phyloP scores from a whole-genome alignment of 2,888 invertebrate species.

The Cosmia trapezina region DNA sequence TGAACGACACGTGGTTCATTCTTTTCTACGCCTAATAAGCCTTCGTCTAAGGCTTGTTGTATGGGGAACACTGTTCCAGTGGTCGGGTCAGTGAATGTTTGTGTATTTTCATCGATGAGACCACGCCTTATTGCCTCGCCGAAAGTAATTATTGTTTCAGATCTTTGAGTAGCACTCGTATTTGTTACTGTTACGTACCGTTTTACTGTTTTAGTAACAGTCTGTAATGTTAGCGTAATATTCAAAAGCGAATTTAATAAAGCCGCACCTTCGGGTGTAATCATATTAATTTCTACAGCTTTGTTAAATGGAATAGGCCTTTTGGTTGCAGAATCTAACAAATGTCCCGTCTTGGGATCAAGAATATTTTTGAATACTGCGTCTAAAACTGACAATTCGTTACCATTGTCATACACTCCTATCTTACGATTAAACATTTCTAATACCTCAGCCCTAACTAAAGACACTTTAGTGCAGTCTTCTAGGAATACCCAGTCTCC shows the following conservation, averaged over 20 bases:
- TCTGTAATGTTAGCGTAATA: constrained; percentile 96
- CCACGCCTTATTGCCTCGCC: constrained; percentile 94
- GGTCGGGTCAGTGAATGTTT: constrained; percentile 94
- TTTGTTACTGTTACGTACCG: constrained; percentile 94
- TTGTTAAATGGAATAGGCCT: constrained; percentile 95
- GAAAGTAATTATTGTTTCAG: constrained; percentile 92
- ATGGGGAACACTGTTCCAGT: constrained; percentile 93
- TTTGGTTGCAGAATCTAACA: constrained; percentile 93
- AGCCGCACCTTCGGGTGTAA: constrained; percentile 96
- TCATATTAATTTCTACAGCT: constrained; percentile 95
- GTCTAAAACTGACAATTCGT: constrained; percentile 95
- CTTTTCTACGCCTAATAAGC: constrained; percentile 92
- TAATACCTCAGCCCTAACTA: constrained; percentile 95
- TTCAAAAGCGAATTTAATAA: constrained; percentile 95
- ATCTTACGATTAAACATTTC: constrained; percentile 96
- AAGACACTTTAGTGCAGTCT: constrained; percentile 94
- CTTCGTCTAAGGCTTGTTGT: constrained; percentile 94
- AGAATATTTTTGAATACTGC: constrained; percentile 96
- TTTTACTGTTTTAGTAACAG: constrained; percentile 95
- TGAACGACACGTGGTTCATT: constrained; percentile 84
- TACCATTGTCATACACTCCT: constrained; percentile 94
- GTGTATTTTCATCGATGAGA: constrained; percentile 94
- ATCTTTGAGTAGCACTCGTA: constrained; percentile 90
- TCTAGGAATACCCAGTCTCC: constrained; percentile 94
- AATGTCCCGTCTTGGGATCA: constrained; percentile 96